Conservation (phyloP, 2,888 invertebrate genomes). For the Coremacera marginata region DNA sequence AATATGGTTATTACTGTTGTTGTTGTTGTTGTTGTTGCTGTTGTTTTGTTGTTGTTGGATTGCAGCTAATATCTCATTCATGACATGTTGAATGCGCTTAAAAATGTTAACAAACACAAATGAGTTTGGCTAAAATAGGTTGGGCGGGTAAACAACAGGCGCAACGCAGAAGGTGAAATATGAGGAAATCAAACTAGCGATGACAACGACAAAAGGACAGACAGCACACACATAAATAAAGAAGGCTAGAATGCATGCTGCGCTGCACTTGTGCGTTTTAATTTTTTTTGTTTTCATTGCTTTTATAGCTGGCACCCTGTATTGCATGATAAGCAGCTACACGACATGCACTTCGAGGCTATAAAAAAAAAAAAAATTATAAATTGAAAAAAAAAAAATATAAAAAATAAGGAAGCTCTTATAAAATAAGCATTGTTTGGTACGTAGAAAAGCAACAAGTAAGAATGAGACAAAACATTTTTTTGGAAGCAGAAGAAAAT, state of each 20-base stretch:
- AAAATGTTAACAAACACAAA: conserved; percentile 28
- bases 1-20: neutral
- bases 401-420: neutral
- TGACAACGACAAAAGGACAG: neutral
- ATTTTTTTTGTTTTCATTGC: neutral
- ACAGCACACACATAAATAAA: neutral
- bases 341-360: neutral
- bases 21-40: neutral
- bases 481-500: neutral
- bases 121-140: neutral
- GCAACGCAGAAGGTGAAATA: neutral
- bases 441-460: neutral
- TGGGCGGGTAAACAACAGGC: neutral
- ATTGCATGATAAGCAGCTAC: neutral
- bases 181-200: neutral
- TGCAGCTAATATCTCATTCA: conserved; percentile 39
- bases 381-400: neutral
- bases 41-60: neutral
- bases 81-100: conserved; percentile 40
- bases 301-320: neutral
- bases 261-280: neutral
- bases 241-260: neutral
- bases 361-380: neutral
- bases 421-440: conserved; percentile 39
- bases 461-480: neutral